phyloP scores from a whole-genome alignment of 2,888 invertebrate species.

The Orgyia antiqua region DNA sequence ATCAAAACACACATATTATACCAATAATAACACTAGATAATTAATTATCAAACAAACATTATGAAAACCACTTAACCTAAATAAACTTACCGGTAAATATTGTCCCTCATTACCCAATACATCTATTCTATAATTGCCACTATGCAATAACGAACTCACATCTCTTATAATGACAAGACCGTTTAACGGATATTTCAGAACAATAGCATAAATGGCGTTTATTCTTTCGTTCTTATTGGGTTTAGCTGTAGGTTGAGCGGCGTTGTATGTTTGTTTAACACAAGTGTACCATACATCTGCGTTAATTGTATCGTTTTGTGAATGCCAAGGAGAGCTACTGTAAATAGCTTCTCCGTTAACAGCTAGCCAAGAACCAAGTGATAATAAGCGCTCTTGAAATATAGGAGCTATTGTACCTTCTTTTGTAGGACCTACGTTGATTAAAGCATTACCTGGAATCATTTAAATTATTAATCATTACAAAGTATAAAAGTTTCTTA shows the following conservation, averaged over 20 bases:
- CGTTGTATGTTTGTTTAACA: slow-evolving; percentile 36
- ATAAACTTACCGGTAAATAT: slow-evolving; percentile 39
- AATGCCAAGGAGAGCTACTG: slow-evolving; percentile 84
- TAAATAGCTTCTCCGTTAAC: slow-evolving; percentile 95
- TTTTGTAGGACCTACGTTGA: slow-evolving; percentile 94
- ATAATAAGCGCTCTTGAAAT: slow-evolving; percentile 89
- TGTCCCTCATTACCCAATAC: slow-evolving; percentile 43
- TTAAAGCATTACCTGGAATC: slow-evolving; percentile 82
- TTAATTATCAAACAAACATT: neutral
- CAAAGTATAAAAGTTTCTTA: too few relatives aligned
- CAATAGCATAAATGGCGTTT: slow-evolving; percentile 80
- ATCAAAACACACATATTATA: too few relatives aligned
- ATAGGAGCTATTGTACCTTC: slow-evolving; percentile 92
- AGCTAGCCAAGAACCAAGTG: slow-evolving; percentile 88
- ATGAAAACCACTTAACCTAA: slow-evolving; percentile 5
- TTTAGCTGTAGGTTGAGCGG: slow-evolving; percentile 29
- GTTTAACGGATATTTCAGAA: slow-evolving; percentile 83
- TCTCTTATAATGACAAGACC: slow-evolving; percentile 57
- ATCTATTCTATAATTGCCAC: slow-evolving; percentile 35
- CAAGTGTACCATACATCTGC: slow-evolving; percentile 87
- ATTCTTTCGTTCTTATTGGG: slow-evolving; percentile 33
- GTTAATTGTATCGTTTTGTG: slow-evolving; percentile 88
- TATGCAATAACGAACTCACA: slow-evolving; percentile 36
- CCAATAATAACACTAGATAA: too few relatives aligned
- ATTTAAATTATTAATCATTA: neutral